phyloP scores from a whole-genome alignment of 2,888 invertebrate species.

The Agonopterix subpropinquella region DNA sequence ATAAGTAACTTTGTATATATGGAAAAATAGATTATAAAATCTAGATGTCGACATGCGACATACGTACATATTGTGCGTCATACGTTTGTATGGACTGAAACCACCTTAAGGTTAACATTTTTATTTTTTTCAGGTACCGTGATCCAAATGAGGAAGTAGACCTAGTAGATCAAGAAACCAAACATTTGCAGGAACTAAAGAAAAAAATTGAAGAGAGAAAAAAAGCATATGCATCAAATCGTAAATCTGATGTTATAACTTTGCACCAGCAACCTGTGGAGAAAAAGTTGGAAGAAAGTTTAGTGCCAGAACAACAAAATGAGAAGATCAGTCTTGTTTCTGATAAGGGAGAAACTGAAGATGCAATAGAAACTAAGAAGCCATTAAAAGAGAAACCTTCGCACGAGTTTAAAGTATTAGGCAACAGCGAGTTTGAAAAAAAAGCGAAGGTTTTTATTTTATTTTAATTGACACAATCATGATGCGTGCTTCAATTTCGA shows the following conservation, averaged over 20 bases:
- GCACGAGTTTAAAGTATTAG: constrained; percentile 80
- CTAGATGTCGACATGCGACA: too few species aligned
- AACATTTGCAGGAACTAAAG: constrained; percentile 74
- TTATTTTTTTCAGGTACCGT: constrained; percentile 50
- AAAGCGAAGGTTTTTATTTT: constrained; percentile 57
- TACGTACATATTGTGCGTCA: too few species aligned
- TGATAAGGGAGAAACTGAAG: constrained; percentile 16
- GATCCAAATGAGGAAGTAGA: constrained; percentile 50
- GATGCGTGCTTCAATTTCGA: too few species aligned
- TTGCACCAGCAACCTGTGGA: constrained; percentile 20
- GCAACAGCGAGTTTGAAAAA: constrained; percentile 76
- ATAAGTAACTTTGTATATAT: too few species aligned
- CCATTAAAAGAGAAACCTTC: constrained; percentile 20
- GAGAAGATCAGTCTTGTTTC: constrained; percentile 21
- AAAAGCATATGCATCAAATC: constrained; percentile 37
- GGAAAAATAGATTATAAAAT: too few species aligned
- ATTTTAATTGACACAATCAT: not conserved
- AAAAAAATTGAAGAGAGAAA: constrained; percentile 77
- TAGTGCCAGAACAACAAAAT: constrained; percentile 1
- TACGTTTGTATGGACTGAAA: too few species aligned
- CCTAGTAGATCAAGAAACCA: constrained; percentile 63
- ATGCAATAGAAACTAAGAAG: constrained; percentile 11
- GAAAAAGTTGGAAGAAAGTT: not conserved
- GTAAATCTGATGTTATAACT: constrained; percentile 30
- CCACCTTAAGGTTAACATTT: too few species aligned